phyloP scores from a whole-genome alignment of 2,113 vertebrate genomes.

The Odobenus rosmarus region DNA sequence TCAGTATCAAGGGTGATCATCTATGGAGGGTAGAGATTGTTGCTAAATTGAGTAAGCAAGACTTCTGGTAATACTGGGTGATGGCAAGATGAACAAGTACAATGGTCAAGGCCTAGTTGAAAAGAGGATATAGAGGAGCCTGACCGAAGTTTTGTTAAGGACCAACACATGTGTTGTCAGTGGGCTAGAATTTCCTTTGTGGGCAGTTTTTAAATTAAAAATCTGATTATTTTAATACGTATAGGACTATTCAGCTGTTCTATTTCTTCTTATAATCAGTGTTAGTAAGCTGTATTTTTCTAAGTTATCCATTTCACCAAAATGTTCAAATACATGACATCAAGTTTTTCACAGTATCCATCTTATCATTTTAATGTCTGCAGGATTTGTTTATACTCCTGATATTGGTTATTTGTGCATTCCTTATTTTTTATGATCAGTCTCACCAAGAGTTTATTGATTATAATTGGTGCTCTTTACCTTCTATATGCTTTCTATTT shows the following conservation, averaged over 20 bases:
- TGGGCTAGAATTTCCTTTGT: background rate
- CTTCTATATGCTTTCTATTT: background rate
- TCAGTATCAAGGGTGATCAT: background rate
- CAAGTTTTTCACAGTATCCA: background rate
- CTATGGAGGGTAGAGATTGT: background rate
- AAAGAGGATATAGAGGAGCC: background rate
- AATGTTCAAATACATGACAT: background rate
- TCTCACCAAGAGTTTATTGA: background rate
- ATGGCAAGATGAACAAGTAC: background rate
- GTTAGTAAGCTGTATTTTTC: background rate
- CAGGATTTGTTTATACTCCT: background rate
- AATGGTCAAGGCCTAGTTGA: background rate
- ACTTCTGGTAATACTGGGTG: background rate
- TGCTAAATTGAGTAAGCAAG: background rate
- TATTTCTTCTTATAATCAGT: background rate
- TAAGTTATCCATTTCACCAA: conserved; percentile 3
- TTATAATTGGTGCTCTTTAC: background rate
- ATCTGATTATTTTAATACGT: background rate
- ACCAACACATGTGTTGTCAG: background rate
- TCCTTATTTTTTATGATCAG: background rate
- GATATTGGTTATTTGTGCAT: background rate
- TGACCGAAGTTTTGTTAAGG: background rate
- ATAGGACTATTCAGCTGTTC: background rate
- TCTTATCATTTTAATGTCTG: background rate
- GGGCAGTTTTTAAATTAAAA: background rate